A percentile compares a stretch with the other conserved stretches of the same genome.
These are phyloP conservation scores for Caprella mutica DNA, from an alignment of 2,888 invertebrate species.

Conservation along the genomic window DNA sequence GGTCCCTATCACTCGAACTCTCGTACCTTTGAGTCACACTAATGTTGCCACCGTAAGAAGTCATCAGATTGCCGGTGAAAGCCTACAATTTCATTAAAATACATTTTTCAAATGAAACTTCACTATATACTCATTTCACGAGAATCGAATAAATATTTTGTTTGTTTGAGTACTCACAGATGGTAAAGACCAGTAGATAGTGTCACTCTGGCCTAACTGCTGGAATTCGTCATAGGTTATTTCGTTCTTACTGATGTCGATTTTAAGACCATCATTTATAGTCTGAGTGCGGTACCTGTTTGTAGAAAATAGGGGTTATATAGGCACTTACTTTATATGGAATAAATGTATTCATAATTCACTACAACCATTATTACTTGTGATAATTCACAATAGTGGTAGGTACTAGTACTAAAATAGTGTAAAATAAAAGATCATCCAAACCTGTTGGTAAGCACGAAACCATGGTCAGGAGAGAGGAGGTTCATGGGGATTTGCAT, in stretches of 20 bases:
- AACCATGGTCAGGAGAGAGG: conserved; percentile 47
- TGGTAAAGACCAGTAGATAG: conserved; percentile 62
- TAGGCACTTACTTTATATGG: too few species aligned
- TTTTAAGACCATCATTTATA: conserved; percentile 19
- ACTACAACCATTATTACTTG: too few species aligned
- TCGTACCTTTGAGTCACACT: conserved; percentile 44
- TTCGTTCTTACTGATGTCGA: conserved; percentile 24
- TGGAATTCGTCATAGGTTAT: conserved; percentile 24
- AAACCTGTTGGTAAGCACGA: conserved; percentile 54
- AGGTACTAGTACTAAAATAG: too few species aligned
- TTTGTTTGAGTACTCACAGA: too few species aligned
- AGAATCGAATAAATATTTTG: too few species aligned
- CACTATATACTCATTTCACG: too few species aligned
- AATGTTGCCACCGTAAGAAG: conserved; percentile 76
- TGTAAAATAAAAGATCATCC: too few species aligned
- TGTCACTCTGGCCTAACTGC: conserved; percentile 38
- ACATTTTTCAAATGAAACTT: too few species aligned
- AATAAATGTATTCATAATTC: too few species aligned
- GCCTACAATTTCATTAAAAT: too few species aligned
- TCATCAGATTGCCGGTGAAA: conserved; percentile 55
- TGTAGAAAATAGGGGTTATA: too few species aligned
- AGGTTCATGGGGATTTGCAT: conserved; percentile 56
- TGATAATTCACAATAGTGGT: too few species aligned
- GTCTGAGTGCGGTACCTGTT: conserved; percentile 25
- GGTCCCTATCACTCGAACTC: conserved; percentile 1